Base-by-base conservation (phyloP, 2,113 vertebrate species). In the Phaetusa simplex region DNA sequence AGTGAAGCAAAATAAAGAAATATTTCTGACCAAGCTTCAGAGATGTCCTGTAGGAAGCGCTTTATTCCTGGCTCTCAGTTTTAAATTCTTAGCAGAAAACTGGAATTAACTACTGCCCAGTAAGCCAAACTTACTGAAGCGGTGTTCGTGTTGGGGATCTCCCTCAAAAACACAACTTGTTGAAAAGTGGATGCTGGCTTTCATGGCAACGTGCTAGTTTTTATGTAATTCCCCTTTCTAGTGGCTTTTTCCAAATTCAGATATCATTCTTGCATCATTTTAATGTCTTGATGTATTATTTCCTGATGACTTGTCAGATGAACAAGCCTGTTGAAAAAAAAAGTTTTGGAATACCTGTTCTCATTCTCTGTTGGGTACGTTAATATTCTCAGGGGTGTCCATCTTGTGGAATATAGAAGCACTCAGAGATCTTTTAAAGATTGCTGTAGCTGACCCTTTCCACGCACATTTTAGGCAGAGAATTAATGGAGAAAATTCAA, bases 401-500 rank as follows among this genome's bases (percentile, higher is more conserved):
- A 3, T 72, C 30, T 47, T 32, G 34, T 49, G 21, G 24, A 55
- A 78, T 26, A 14, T 3, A 49, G 24, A 62, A 82, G 34, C 22
- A 65, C 21, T 72, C 42, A 2, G 36, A 26, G n/a, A 52, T 27
- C 42, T 49, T 69, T 42, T 40, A 30, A 52, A 52, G 42, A 14
- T 3, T 38, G 49, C 36, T 85, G 1, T 26, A 69, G 36, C 42
- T 64, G 62, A 76, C 34, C 27, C 49, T 76, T 81, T 13, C 27
- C 15, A 26, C 1, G 1, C 0, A 0, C 1, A 0, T 62, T 69
- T 85, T 45, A 29, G 23, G 27, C 14, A 61, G 42, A 73, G 40
- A 50, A 30, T 38, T 64, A 58, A 45, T 7, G 14, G 24, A 69
- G 45, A 53, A 69, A 76, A 82, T n/a, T 77, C 36, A 71, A 11